Base-by-base conservation (phyloP, 1,140 invertebrate species). In the Zaprionus nigranus region DNA sequence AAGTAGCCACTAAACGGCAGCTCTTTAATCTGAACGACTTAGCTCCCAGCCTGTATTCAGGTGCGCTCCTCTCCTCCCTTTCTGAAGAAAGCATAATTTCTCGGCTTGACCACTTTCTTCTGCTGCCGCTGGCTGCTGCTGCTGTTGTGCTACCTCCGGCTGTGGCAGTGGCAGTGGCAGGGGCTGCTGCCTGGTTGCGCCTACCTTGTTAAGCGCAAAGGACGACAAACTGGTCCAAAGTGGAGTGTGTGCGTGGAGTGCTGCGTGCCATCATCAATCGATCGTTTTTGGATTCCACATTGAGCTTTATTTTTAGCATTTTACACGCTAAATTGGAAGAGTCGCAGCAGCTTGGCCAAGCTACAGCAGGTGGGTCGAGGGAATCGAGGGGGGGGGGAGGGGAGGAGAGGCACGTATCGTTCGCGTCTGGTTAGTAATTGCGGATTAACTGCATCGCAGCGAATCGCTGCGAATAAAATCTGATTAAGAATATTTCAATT, bases 401-500 rank as follows among this genome's bases (percentile, higher is more conserved):
- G 17, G 17, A 17, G n/a, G n/a, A n/a, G n/a, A 43, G 40, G 26
- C 26, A 40, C 49, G 38, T 30, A 66, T 66, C 58, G 54, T 20
- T 51, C 65, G 58, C 53, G 63, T 13, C 58, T 58, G 79, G 62
- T 56, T 74, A 60, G 81, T 88, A 88, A 88, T 90, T 90, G 85
- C 69, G 85, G 85, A 90, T 90, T 90, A 90, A 90, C 85, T 90
- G 82, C 85, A 65, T 65, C 73, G 20, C 20, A 68, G 56, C 69
- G 56, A 49, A 81, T 82, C 63, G 79, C 79, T 70, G 74, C 78
- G 58, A 63, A 58, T 43, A 79, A 83, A 81, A 88, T 90, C 85
- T 90, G 86, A 90, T 90, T 90, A 90, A 90, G 86, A 90, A 90
- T 90, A 90, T 90, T 90, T 90, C 86, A 90, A 90, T 90, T 90